Evolutionary conservation across 2,797 vertebrate genomes (phyloP).

Genomic region (Spinus olivaceus): DNA sequence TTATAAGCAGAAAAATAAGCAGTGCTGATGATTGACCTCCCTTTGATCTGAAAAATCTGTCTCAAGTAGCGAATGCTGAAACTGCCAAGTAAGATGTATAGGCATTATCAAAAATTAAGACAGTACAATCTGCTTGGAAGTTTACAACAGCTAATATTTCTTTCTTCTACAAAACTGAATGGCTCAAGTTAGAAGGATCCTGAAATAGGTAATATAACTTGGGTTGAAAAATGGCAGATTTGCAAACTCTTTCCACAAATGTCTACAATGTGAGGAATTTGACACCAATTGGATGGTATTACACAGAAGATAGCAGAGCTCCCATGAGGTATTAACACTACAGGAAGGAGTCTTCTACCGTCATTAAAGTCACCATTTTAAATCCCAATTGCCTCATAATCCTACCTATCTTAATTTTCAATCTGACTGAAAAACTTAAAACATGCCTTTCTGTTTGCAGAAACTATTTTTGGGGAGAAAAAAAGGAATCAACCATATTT

Average conservation of each 20-base stretch:
- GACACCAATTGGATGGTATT: neutral
- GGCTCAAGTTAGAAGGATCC: neutral
- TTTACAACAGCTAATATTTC: neutral
- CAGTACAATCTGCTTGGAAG: neutral
- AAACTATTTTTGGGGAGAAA: neutral
- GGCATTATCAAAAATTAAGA: neutral
- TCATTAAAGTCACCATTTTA: neutral
- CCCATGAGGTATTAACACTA: neutral
- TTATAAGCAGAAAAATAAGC: neutral
- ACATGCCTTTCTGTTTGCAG: neutral
- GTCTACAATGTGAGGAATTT: neutral
- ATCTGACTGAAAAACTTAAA: neutral
- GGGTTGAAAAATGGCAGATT: neutral
- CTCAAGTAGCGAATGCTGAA: neutral
- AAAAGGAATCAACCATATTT: too few relatives aligned
- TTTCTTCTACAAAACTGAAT: neutral
- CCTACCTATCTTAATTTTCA: neutral
- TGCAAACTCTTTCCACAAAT: neutral
- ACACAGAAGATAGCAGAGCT: neutral
- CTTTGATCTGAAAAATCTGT: neutral
- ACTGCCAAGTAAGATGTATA: neutral
- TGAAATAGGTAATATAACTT: neutral
- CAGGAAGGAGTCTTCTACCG: neutral
- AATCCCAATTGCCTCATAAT: neutral
- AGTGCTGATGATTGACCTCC: neutral